These are phyloP conservation scores for Styela clava DNA, from an alignment of 23 tunicate species.

Conservation along the genomic window DNA sequence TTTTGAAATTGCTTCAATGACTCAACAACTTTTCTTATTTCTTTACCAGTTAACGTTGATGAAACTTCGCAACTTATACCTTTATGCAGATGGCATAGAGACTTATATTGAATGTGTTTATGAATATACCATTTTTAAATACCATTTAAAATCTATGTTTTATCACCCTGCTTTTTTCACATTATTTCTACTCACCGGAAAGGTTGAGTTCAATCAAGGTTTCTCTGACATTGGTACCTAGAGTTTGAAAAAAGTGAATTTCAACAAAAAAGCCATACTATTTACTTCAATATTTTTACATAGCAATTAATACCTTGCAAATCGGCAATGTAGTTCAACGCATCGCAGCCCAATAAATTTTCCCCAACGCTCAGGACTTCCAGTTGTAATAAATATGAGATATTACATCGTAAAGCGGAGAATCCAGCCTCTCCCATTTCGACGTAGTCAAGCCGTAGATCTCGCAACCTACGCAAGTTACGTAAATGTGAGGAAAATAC, in stretches of 20 bases:
- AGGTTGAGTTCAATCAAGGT: too few species aligned
- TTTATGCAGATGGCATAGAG: not conserved
- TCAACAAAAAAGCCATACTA: too few species aligned
- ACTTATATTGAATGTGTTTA: not conserved
- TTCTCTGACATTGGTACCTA: too few species aligned
- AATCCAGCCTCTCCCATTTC: slow-evolving; percentile 54
- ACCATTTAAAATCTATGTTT: too few species aligned
- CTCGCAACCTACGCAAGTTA: slow-evolving; percentile 1
- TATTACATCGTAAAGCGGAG: slow-evolving; percentile 37
- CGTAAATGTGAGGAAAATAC: slow-evolving; percentile 32
- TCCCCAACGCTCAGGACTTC: slow-evolving; percentile 36
- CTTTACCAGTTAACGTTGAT: not conserved
- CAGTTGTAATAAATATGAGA: slow-evolving; percentile 14
- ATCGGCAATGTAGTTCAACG: slow-evolving; percentile 22
- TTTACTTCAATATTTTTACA: too few species aligned
- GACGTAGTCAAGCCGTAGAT: slow-evolving; percentile 40
- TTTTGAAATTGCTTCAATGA: not conserved
- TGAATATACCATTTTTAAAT: not conserved
- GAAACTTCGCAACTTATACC: slow-evolving; percentile 5
- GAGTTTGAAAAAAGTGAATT: too few species aligned
- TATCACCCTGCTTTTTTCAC: too few species aligned
- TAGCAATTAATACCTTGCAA: slow-evolving; percentile 16
- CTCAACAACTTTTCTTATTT: not conserved
- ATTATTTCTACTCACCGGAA: too few species aligned
- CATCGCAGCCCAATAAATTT: slow-evolving; percentile 25